Conservation (phyloP, 1,140 invertebrate genomes). For the Conus ventricosus region DNA sequence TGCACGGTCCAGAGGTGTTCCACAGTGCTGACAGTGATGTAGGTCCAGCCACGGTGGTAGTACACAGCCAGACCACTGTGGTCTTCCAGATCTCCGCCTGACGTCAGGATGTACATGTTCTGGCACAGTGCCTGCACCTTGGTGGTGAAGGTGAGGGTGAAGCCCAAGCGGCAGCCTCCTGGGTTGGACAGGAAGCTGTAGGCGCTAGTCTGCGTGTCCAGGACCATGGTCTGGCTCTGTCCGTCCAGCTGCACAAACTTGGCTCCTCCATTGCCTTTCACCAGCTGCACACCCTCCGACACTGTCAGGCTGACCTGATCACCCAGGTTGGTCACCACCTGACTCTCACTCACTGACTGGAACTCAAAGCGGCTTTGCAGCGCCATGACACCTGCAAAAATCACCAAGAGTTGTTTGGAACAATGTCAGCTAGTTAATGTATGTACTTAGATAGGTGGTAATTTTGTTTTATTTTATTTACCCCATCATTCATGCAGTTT, state of each 20-base stretch:
- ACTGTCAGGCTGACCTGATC: neutral
- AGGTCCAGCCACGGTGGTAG: constrained; percentile 43
- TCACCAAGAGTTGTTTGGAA: constrained; percentile 31
- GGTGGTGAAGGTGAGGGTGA: constrained; percentile 52
- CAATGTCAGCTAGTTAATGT: neutral
- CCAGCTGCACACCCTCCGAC: constrained; percentile 33
- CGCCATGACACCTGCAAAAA: constrained; percentile 24
- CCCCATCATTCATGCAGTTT: no score
- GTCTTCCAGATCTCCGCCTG: constrained; percentile 42
- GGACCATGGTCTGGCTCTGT: constrained; percentile 37
- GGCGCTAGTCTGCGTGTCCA: neutral
- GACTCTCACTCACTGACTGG: constrained; percentile 31
- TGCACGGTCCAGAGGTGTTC: constrained; percentile 50
- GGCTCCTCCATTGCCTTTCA: constrained; percentile 46
- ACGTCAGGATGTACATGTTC: constrained; percentile 49
- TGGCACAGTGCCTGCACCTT: constrained; percentile 48
- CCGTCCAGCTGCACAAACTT: constrained; percentile 43
- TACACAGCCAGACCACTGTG: constrained; percentile 52
- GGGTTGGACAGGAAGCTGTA: constrained; percentile 36
- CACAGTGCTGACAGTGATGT: constrained; percentile 47
- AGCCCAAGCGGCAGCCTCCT: constrained; percentile 49
- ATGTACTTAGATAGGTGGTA: neutral
- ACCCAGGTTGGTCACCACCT: constrained; percentile 31
- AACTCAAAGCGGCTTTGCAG: constrained; percentile 39
- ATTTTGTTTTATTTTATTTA: no score